Evolutionary conservation across 2,113 vertebrate genomes (phyloP).

Genomic region (Lepidothrix coronata): DNA sequence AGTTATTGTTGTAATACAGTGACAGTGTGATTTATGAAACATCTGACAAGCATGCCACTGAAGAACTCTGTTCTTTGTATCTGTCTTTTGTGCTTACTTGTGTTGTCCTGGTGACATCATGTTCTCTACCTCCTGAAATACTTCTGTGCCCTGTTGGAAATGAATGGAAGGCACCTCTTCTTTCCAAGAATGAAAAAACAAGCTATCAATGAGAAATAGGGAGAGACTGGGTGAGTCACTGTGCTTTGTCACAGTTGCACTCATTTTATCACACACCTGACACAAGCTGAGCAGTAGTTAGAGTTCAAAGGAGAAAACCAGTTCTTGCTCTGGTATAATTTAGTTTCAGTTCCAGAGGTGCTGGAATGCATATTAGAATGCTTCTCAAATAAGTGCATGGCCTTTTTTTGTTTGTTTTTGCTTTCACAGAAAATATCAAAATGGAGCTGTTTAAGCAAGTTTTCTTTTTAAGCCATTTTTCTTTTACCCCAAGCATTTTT

Average conservation of each 20-base stretch:
- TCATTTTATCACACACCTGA: slow-evolving; percentile 58
- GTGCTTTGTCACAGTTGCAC: slow-evolving; percentile 52
- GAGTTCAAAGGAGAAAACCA: slow-evolving; percentile 16
- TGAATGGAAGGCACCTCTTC: slow-evolving; percentile 6
- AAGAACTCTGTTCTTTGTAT: slow-evolving; percentile 71
- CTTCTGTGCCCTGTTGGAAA: slow-evolving; percentile 41
- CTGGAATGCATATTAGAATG: slow-evolving; percentile 19
- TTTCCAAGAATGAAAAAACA: slow-evolving; percentile 29
- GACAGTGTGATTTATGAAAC: slow-evolving; percentile 74
- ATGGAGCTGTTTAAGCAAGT: background rate
- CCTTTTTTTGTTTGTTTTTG: background rate
- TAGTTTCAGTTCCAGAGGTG: slow-evolving; percentile 16
- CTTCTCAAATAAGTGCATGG: background rate
- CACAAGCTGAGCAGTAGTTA: background rate
- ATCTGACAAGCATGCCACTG: slow-evolving; percentile 62
- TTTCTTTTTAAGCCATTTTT: background rate
- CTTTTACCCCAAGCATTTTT: slow-evolving; percentile 8
- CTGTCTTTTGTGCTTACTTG: slow-evolving; percentile 69
- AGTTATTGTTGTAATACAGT: slow-evolving; percentile 56
- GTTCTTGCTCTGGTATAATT: slow-evolving; percentile 2
- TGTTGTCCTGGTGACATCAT: slow-evolving; percentile 61
- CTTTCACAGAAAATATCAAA: slow-evolving; percentile 44
- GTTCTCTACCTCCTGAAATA: slow-evolving; percentile 48
- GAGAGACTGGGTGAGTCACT: slow-evolving; percentile 27
- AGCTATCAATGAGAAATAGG: slow-evolving; percentile 58